These are phyloP conservation scores for Netelia virgata DNA, from an alignment of 2,888 invertebrate genomes.

Conservation along the genomic window DNA sequence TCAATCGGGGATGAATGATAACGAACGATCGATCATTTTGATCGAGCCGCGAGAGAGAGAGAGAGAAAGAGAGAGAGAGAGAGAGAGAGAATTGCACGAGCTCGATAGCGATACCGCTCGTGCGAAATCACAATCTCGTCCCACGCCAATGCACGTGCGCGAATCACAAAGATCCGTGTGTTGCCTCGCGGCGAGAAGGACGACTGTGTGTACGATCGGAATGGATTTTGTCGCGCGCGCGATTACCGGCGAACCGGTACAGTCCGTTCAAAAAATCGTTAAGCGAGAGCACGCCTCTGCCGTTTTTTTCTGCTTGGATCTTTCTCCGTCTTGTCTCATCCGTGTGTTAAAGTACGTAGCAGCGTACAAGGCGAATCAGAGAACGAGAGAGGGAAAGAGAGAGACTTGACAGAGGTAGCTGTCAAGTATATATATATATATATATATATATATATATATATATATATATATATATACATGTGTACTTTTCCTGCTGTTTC, in stretches of 20 bases:
- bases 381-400: not conserved
- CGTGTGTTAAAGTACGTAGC: too few species aligned
- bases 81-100: not conserved
- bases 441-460: not conserved
- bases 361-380: not conserved
- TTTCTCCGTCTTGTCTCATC: too few species aligned
- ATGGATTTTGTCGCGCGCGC: conserved; percentile 67
- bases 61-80: not conserved
- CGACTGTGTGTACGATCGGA: conserved; percentile 38
- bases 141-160: conserved; percentile 58
- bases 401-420: conserved; percentile 17
- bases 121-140: conserved; percentile 20
- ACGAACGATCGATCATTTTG: conserved; percentile 52
- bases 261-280: conserved; percentile 39
- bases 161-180: conserved; percentile 50
- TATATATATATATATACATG: not conserved
- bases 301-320: not conserved
- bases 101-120: not conserved
- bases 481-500: conserved; percentile 47
- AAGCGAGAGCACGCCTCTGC: conserved; percentile 2
- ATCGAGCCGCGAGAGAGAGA: not conserved
- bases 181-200: conserved; percentile 1
- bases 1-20: conserved; percentile 45
- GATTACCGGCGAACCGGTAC: conserved; percentile 74
- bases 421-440: not conserved